Base-by-base conservation (phyloP, 2,113 vertebrate species). In the Opisthocomus hoazin region DNA sequence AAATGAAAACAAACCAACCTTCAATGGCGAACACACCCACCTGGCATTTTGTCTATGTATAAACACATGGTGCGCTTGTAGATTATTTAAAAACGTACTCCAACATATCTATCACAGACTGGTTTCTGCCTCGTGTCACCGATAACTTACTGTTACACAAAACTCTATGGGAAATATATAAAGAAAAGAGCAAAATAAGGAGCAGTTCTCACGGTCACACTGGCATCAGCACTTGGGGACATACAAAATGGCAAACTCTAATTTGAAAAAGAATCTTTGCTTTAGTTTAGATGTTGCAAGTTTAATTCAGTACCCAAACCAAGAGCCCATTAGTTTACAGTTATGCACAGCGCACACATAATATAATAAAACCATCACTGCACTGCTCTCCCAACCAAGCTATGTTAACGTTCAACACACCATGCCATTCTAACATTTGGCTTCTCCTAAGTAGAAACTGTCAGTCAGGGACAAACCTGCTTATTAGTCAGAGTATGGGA, bases 51-150 rank as follows among this genome's bases (percentile, higher is more conserved):
- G 90, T 84, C 84, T 96, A 91, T 0, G 89, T 50, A 93, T 36
- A 88, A 93, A 94, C 88, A 94, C 94, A 92, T 57, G 92, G 84
- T 83, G 84, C 65, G 6, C 88, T 94, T 78, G 80, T 70, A 74
- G 91, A n/a, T 95, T 86, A 94, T 85, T 95, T 96, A 89, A 94
- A 94, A 94, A 84, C 8, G 20, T 50, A 37, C 84, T 94, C 92
- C 96, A 96, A 94, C 90, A 96, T 84, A 97, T 87, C 96, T 96
- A 96, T 43, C 77, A 97, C 95, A 97, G 94, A 93, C 57, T 97
- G 96, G 90, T 93, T 93, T 86, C 96, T 96, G 90, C 94, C 96
- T 96, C 4, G 32, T 78, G 94, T 43, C 96, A 93, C 80, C 94
- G 88, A 95, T 93, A 96, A 94, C 94, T 95, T 94, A 95, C 90